A percentile compares a stretch with the other conserved stretches of the same genome.
phyloP scores from a whole-genome alignment of 2,888 invertebrate genomes.

The Ernsta delagoae region DNA sequence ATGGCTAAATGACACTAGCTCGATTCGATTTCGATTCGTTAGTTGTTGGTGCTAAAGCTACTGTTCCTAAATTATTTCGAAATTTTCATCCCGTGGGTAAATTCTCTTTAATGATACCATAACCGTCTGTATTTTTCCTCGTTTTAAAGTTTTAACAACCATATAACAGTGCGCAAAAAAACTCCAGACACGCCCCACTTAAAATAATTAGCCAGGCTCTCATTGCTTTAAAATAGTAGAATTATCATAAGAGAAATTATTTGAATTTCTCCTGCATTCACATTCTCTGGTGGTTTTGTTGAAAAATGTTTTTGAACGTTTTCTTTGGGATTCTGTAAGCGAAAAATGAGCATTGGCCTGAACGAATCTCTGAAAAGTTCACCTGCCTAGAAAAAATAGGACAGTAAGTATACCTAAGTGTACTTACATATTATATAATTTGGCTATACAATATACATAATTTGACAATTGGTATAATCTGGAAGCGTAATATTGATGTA shows the following conservation, averaged over 20 bases:
- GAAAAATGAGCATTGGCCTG: no score
- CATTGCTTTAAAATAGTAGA: not conserved
- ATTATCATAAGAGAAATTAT: not conserved
- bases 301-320: no score
- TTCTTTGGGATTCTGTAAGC: not conserved
- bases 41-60: no score
- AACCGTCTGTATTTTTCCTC: not conserved
- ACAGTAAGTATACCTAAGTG: no score
- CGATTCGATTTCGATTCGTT: no score
- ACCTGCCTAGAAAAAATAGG: no score
- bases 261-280: not conserved
- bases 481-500: no score
- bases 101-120: not conserved
- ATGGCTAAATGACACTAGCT: no score
- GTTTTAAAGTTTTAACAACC: not conserved
- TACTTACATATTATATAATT: no score
- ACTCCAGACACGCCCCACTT: not conserved
- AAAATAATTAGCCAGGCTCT: not conserved
- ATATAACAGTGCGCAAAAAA: not conserved
- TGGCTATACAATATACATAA: no score
- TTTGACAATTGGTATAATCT: no score
- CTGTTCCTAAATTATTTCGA: not conserved
- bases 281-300: not conserved
- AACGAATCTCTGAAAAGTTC: no score
- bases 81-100: not conserved